Conservation (phyloP, 1,140 invertebrate species). For the Ceratina calcarata region DNA sequence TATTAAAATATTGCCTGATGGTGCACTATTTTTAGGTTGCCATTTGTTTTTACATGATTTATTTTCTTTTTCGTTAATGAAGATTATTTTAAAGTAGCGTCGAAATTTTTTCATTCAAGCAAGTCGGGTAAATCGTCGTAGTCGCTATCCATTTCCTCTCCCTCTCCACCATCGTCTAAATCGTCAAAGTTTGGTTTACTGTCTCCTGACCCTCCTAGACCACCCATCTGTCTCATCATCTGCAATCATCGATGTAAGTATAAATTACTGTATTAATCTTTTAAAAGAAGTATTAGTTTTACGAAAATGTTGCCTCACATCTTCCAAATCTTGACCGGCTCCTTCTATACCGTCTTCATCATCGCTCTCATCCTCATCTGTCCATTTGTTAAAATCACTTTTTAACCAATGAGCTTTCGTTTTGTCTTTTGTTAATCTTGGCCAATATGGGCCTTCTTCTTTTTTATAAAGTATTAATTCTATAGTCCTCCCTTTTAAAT, state of each 20-base stretch:
- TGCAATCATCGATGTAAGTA: slow-evolving; percentile 52
- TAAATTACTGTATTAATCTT: neutral
- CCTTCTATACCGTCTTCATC: slow-evolving; percentile 79
- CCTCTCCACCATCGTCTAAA: slow-evolving; percentile 73
- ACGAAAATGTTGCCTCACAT: slow-evolving; percentile 76
- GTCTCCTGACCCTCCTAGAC: slow-evolving; percentile 74
- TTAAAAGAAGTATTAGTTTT: neutral
- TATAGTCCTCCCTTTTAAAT: slow-evolving; percentile 82
- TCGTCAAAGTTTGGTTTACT: slow-evolving; percentile 80
- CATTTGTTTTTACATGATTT: slow-evolving; percentile 59
- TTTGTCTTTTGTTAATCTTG: slow-evolving; percentile 91
- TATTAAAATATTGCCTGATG: slow-evolving; percentile 58
- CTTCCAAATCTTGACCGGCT: slow-evolving; percentile 81
- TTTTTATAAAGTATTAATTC: slow-evolving; percentile 84
- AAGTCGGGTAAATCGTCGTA: slow-evolving; percentile 83
- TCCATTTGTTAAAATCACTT: slow-evolving; percentile 98
- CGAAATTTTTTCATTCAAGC: slow-evolving; percentile 73
- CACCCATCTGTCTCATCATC: slow-evolving; percentile 83
- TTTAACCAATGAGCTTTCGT: slow-evolving; percentile 97
- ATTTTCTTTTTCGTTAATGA: slow-evolving; percentile 55
- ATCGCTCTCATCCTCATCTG: slow-evolving; percentile 94
- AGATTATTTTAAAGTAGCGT: slow-evolving; percentile 57
- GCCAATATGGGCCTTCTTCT: slow-evolving; percentile 91
- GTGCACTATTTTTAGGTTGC: slow-evolving; percentile 60
- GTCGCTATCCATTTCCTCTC: slow-evolving; percentile 79